Base-by-base conservation (phyloP, 2,888 invertebrate species). In the Pyrrhia umbra region DNA sequence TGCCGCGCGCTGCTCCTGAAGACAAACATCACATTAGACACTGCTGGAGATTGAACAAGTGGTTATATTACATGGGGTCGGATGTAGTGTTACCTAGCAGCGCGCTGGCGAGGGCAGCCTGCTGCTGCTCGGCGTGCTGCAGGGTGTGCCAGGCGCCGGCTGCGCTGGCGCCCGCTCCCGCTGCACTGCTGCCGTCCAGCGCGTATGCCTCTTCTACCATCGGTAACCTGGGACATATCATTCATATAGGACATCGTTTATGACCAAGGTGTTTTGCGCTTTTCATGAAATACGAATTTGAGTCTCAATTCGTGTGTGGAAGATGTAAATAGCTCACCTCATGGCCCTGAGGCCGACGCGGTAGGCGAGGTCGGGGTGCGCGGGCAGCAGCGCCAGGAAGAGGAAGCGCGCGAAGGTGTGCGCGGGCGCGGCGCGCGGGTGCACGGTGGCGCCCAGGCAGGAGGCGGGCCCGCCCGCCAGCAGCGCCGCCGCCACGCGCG, bases 321-420 rank as follows among this genome's bases (percentile, higher is more conserved):
- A 47, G n/a, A 45, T n/a, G 4, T 5, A 1, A 6, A n/a, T 0
- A 5, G 15, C 54, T 16, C 6, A 92, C 93, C 94, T 90, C 97
- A 98, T 97, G 27, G 97, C 97, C 47, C 97, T 89, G 43, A 97
- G 89, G 0, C 98, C 98, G 10, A 97, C 96, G 68, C 96, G 95
- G 86, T 97, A 98, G 0, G 98, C 97, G 73, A 98, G 94, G 82
- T 98, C 97, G 0, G 97, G 96, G 86, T 98, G 97, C 74, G 96
- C 96, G 47, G 97, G 96, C 80, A 97, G 94, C 72, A 98, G 94
- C 23, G 97, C 96, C 27, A 97, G 96, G 94, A 98, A 98, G 73
- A 98, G 95, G 90, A 97, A 98, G 74, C 97, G 90, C 9, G 98
- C 97, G 91, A 97, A 97, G 42, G 97, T 97, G 87, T 98, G 98